Evolutionary conservation across 2,888 invertebrate genomes (phyloP), one percentile per base, ranked within the genome.

Genomic region (Hirtodrosophila confusa): DNA sequence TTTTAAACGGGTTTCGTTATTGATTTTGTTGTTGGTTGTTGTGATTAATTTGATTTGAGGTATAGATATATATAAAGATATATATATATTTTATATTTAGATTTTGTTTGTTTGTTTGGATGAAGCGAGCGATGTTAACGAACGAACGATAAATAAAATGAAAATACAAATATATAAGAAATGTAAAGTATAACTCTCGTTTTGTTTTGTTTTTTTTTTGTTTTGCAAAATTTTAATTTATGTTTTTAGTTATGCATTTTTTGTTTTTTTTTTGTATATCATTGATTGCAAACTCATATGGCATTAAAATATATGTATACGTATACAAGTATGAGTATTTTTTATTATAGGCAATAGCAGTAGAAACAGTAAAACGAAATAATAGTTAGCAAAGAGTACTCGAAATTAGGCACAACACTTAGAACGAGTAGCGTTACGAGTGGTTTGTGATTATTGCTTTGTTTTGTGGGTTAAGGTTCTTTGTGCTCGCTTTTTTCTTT

Each of bases 111-210:
- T 83, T 84, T 78, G 78, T 88, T 86, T 86, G 76, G 86, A 89
- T 89, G 89, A 87, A 89, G 89, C 86, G 82, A 82, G 82, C 82
- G 83, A 83, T 83, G 86, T 86, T 83, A 89, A 89, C 88, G 89
- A 89, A 88, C 89, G 89, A 89, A 89, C 88, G 86, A 89, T 88
- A 89, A 89, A 88, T 88, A 89, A 89, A 89, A 90, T 88, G 88
- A 90, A 90, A 90, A 89, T 90, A 90, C 89, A 90, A 90, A 90
- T 89, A 89, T 90, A 89, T 89, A 89, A 89, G 82, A 89, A 88
- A 89, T 88, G 83, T 89, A 88, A 89, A 90, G 87, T 85, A 89
- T 82, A 89, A 88, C 75, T 89, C 82, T 86, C 69, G 75, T 66
- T 65, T 85, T 79, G 63, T 67, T 66, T 64, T 75, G 61, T 51